Evolutionary conservation across 1,140 invertebrate species (phyloP).

Genomic region (Nephotettix cincticeps): DNA sequence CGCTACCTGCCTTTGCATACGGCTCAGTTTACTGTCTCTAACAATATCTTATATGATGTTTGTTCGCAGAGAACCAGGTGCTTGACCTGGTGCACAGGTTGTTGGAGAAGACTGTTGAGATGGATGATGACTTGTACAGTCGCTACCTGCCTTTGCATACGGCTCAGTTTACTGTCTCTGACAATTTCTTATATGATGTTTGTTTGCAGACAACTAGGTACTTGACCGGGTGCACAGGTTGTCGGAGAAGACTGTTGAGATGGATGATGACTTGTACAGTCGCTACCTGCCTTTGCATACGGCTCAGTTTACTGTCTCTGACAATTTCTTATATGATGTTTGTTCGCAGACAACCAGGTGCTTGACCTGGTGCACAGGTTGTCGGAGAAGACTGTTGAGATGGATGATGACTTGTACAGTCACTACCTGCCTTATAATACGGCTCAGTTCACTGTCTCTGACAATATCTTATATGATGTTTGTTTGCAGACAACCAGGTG

Average conservation of each 20-base stretch:
- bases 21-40: constrained; percentile 55
- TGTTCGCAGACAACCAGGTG: constrained; percentile 1
- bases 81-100: not conserved
- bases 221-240: not conserved
- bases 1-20: constrained; percentile 38
- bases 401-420: constrained; percentile 11
- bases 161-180: constrained; percentile 55
- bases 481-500: constrained; percentile 1
- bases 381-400: constrained; percentile 2
- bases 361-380: not conserved
- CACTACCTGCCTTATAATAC: constrained; percentile 38
- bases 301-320: constrained; percentile 55
- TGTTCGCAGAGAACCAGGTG: not conserved
- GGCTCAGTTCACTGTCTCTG: constrained; percentile 55
- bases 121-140: constrained; percentile 11
- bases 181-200: too few species aligned
- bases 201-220: not conserved
- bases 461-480: too few species aligned
- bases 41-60: too few species aligned
- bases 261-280: constrained; percentile 11
- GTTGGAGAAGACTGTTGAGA: constrained; percentile 1
- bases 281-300: constrained; percentile 38
- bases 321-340: too few species aligned
- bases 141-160: constrained; percentile 38
- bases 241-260: constrained; percentile 2